Evolutionary conservation across 2,113 vertebrate species (phyloP), one percentile per base, ranked within the genome.

Genomic region (Laterallus jamaicensis): DNA sequence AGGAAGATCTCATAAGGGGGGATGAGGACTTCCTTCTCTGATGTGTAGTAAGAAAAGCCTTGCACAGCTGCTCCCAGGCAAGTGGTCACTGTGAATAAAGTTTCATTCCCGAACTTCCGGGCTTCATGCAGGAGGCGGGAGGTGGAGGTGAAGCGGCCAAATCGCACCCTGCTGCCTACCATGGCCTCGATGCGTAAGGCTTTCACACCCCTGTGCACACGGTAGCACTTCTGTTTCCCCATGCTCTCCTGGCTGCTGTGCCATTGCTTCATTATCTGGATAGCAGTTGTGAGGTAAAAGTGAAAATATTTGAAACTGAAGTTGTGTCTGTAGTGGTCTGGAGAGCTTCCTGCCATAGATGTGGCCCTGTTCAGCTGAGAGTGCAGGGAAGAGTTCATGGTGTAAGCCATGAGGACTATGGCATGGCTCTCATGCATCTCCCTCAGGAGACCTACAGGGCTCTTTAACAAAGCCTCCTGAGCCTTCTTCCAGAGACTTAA

Each of bases 231-330:
- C 4, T 0, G 52, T 14, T 59, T 59, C 28, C 90, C 92, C 12
- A 7, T 35, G 7, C 1, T 56, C 9, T 94, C 94, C 44, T 59
- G 80, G 19, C 2, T 59, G 55, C 15, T 59, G 39, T n/a, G 79
- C 68, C 94, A 55, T 42, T 87, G 63, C 75, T 96, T 97, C 66
- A 97, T 84, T 76, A 98, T 92, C 85, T 97, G 96, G 42, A 98
- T 88, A 17, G 97, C 97, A 74, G 96, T 96, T 2, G 97, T 98
- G 58, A 98, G 85, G 62, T 97, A 98, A 86, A 98, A 98, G 78
- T 98, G 97, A 25, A 98, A 93, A 24, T 97, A 98, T 10, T 98
- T 98, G 85, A 98, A 98, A 44, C 3, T 86, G 90, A 97, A 97
- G 6, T 94, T 90, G 10, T 76, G 63, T 18, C 70, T 80, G 74